Percentiles rank a stretch among this genome's conserved stretches.
These are phyloP conservation scores for Rhysida immarginata DNA, from an alignment of 1,140 invertebrate species.

Conservation along the genomic window DNA sequence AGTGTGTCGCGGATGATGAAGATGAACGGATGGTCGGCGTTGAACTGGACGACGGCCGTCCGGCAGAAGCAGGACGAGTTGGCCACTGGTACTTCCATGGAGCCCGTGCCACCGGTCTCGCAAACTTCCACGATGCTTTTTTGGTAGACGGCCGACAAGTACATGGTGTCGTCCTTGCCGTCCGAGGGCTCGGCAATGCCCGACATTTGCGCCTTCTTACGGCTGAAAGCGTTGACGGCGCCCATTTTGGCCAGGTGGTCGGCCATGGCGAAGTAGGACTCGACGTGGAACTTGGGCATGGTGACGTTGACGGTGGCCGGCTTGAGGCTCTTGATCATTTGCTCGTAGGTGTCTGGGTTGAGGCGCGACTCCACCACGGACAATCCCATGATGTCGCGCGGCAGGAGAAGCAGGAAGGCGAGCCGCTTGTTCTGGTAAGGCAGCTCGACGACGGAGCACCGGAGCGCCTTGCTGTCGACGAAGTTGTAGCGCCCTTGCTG, in stretches of 20 bases:
- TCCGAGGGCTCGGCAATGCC: background rate
- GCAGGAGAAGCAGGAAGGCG: background rate
- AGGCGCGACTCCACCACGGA: background rate
- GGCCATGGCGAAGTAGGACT: background rate
- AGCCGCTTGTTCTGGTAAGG: background rate
- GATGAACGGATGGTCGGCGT: constrained; percentile 49
- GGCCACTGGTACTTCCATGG: background rate
- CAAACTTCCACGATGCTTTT: background rate
- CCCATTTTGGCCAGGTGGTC: background rate
- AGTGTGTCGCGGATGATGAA: constrained; percentile 48
- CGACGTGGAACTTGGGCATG: background rate
- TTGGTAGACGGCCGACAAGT: background rate
- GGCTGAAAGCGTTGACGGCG: background rate
- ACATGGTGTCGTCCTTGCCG: background rate
- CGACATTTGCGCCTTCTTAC: background rate
- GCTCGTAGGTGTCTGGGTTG: background rate
- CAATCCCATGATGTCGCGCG: background rate
- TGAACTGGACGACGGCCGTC: constrained; percentile 29
- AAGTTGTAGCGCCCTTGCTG: background rate
- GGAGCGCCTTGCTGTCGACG: background rate
- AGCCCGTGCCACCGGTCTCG: background rate
- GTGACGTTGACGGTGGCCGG: background rate
- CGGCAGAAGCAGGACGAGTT: background rate
- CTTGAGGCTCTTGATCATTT: background rate
- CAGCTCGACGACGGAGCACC: background rate